Evolutionary conservation across 2,113 vertebrate genomes (phyloP).

Genomic region (Sorex araneus): DNA sequence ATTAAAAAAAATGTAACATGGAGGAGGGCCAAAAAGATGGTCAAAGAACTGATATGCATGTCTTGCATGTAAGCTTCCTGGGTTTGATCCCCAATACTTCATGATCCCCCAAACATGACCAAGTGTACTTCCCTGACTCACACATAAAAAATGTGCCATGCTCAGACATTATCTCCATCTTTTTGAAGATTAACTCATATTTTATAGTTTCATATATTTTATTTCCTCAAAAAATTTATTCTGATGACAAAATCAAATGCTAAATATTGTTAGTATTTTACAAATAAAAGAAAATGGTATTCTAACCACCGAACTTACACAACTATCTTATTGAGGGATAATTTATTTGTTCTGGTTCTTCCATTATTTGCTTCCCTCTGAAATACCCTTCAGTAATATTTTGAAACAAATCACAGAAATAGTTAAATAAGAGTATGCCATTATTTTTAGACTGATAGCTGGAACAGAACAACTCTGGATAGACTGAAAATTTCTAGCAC

Average conservation of each 20-base stretch:
- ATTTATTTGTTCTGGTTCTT: background rate
- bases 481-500: background rate
- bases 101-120: no score
- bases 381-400: background rate
- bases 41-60: no score
- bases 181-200: no score
- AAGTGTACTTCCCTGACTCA: no score
- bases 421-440: background rate
- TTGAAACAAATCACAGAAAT: background rate
- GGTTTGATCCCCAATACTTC: no score
- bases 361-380: background rate
- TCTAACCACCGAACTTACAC: background rate
- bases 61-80: no score
- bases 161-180: background rate
- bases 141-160: background rate
- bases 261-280: background rate
- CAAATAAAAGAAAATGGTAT: slow-evolving; percentile 34
- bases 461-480: background rate
- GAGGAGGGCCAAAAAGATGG: background rate
- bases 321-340: background rate
- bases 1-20: background rate
- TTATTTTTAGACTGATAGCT: background rate
- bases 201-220: no score
- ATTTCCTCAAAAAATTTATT: background rate
- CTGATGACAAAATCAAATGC: background rate